Conservation (phyloP, 2,888 invertebrate genomes). For the Pachycephus smyrnensis region DNA sequence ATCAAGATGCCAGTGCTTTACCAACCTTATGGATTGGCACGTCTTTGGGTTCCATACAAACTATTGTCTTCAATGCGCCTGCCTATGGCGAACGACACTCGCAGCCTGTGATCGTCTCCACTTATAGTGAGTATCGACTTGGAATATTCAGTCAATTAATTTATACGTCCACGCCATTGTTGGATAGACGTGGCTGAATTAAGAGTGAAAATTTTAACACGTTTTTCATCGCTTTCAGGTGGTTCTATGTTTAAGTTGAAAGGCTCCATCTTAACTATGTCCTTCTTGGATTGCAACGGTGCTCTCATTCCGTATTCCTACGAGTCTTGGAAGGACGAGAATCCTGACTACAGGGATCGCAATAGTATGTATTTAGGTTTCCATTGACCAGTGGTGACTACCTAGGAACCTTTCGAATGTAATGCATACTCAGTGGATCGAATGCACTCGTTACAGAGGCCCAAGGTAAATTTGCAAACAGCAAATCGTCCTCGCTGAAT, state of each 20-base stretch:
- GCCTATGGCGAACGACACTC: conserved; percentile 85
- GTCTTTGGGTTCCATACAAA: conserved; percentile 94
- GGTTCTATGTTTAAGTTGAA: conserved; percentile 97
- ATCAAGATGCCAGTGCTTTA: conserved; percentile 81
- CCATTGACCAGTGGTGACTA: not conserved
- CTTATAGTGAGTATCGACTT: conserved; percentile 77
- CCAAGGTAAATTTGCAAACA: conserved; percentile 69
- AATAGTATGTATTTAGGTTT: conserved; percentile 51
- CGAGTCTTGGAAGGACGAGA: conserved; percentile 94
- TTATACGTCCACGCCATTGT: not conserved
- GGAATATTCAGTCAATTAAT: not conserved
- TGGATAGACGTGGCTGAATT: not conserved
- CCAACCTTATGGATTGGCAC: conserved; percentile 99
- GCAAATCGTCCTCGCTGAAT: conserved; percentile 80
- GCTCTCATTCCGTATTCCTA: conserved; percentile 89
- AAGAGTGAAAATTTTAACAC: not conserved
- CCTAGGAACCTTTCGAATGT: not conserved
- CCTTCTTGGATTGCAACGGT: conserved; percentile 96
- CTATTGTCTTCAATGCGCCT: conserved; percentile 86
- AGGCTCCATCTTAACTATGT: conserved; percentile 93
- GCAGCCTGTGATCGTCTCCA: conserved; percentile 89
- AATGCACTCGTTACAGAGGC: conserved; percentile 39
- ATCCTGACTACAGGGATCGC: conserved; percentile 71
- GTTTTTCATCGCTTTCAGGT: conserved; percentile 70
- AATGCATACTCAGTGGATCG: not conserved